Base-by-base conservation (phyloP, 2,113 vertebrate genomes). In the Ptychochromis oligacanthus region DNA sequence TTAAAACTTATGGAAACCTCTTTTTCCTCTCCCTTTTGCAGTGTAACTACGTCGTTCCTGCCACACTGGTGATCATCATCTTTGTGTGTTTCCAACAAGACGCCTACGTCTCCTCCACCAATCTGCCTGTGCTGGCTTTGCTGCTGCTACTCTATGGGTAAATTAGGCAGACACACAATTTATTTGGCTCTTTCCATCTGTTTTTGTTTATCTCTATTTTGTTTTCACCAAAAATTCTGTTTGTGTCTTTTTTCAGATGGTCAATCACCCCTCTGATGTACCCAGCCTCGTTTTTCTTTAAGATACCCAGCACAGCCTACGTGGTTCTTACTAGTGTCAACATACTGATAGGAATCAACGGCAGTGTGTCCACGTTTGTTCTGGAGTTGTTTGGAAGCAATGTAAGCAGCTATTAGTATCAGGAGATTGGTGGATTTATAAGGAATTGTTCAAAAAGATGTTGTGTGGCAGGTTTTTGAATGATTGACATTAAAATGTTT, bases 21-120 rank as follows among this genome's bases (percentile, higher is more conserved):
- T 31, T 7, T 52, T 65, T 85, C 59, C 36, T 55, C 57, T 67
- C 61, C 57, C 26, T 57, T 57, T 82, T 82, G 2, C 83, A 99
- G 98, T 99, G 98, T 93, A 99, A 99, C 95, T 99, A 99, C 81
- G 95, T 99, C 14, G 97, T 99, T 70, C 98, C 98, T 1, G 98
- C 98, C 20, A 98, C 97, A 0, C 87, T 99, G 84, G 98, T 99
- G 62, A 96, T 99, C 91, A 97, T 99, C 79, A 99, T 99, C 93
- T 99, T 99, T 90, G 90, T 99, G 92, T 99, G 98, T 93, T 99
- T 99, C 95, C 98, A 99, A 93, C 98, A 99, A 96, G 97, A 99
- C 72, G 98, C 98, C 46, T 99, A 99, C 1, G 98, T 99, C 65
- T 99, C 98, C 38, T 98, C 98, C 60, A 97, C 98, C 89, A 99